These are phyloP conservation scores for Luffia ferchaultella DNA, from an alignment of 2,888 invertebrate species.

Conservation along the genomic window DNA sequence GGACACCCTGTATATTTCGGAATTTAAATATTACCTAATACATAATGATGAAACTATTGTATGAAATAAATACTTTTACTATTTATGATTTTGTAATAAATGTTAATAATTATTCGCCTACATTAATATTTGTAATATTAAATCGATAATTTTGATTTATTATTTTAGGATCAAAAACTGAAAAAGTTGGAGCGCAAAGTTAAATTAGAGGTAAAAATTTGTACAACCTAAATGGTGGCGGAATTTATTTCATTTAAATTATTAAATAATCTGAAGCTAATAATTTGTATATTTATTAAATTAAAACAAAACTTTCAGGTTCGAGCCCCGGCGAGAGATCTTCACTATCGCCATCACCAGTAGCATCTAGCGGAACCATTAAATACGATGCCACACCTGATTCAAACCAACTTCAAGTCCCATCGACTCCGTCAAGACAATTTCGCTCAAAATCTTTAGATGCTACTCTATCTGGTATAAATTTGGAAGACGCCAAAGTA, in stretches of 20 bases:
- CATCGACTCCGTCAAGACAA: constrained; percentile 43
- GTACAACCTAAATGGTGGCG: constrained; percentile 15
- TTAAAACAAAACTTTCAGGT: constrained; percentile 26
- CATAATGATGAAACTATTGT: too few relatives aligned
- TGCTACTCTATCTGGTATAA: constrained; percentile 43
- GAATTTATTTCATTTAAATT: constrained; percentile 23
- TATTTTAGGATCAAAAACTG: constrained; percentile 43
- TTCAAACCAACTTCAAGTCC: constrained; percentile 42
- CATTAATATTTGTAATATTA: too few relatives aligned
- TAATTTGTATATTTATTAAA: constrained; percentile 2
- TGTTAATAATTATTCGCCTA: too few relatives aligned
- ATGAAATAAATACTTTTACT: too few relatives aligned
- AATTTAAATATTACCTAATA: too few relatives aligned
- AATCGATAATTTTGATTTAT: constrained; percentile 8
- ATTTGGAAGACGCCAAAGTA: constrained; percentile 45
- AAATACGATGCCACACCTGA: constrained; percentile 35
- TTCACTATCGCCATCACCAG: constrained; percentile 47
- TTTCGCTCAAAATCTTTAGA: constrained; percentile 66
- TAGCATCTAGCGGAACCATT: constrained; percentile 33
- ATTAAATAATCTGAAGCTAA: constrained; percentile 13
- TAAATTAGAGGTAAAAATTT: constrained; percentile 32
- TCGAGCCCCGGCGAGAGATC: constrained; percentile 55
- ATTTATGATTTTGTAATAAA: too few relatives aligned
- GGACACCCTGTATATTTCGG: too few relatives aligned
- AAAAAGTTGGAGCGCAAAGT: constrained; percentile 29